These are phyloP conservation scores for Drosophila diplacantha DNA, from an alignment of 2,888 invertebrate genomes.

Conservation along the genomic window DNA sequence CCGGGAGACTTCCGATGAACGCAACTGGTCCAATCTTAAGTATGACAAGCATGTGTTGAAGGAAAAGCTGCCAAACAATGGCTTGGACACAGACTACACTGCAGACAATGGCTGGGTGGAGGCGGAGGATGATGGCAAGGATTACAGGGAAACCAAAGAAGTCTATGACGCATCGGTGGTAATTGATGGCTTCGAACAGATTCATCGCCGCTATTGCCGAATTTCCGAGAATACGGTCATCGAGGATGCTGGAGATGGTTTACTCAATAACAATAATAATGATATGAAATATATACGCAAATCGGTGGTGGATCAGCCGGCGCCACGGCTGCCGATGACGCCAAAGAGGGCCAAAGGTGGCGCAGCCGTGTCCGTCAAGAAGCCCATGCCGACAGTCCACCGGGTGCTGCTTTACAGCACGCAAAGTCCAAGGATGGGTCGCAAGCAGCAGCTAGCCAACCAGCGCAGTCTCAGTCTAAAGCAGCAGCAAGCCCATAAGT, in stretches of 20 bases:
- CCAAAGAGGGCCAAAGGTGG: constrained; percentile 52
- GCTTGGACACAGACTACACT: constrained; percentile 42
- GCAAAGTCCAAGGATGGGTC: constrained; percentile 71
- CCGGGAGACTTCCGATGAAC: constrained; percentile 37
- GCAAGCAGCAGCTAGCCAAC: constrained; percentile 54
- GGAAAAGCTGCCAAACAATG: constrained; percentile 58
- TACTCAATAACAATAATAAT: constrained; percentile 37
- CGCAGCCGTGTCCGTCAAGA: constrained; percentile 42
- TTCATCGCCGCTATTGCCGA: constrained; percentile 57
- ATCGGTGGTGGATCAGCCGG: constrained; percentile 14
- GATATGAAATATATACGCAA: constrained; percentile 33
- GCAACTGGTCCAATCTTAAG: constrained; percentile 38
- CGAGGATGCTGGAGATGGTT: constrained; percentile 29
- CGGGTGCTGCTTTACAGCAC: constrained; percentile 75
- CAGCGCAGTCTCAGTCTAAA: constrained; percentile 24
- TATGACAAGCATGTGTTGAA: constrained; percentile 54
- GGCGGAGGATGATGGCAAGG: constrained; percentile 20
- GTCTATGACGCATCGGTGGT: constrained; percentile 33
- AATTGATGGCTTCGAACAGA: constrained; percentile 41
- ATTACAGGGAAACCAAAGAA: constrained; percentile 40
- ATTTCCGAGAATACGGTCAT: constrained; percentile 51
- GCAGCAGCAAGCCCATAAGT: constrained; percentile 19
- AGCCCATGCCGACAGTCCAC: constrained; percentile 66
- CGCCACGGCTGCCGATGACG: constrained; percentile 58
- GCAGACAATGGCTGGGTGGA: constrained; percentile 57